Evolutionary conservation across 1,140 invertebrate species (phyloP).

Genomic region (Heliconius hewitsoni): DNA sequence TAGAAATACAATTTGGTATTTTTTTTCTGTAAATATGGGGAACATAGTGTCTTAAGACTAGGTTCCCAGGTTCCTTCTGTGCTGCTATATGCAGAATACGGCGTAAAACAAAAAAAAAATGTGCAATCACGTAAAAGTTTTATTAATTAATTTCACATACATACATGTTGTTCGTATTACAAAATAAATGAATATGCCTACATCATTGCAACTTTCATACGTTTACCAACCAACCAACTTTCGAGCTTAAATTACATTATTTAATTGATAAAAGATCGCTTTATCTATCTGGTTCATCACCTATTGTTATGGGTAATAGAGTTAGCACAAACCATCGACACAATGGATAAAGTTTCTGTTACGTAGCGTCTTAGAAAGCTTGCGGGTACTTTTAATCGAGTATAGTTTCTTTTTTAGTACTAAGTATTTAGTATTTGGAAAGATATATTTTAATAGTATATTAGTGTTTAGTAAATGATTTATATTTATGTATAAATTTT

Average conservation of each 20-base stretch:
- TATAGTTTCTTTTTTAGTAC: not conserved
- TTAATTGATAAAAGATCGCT: constrained; percentile 42
- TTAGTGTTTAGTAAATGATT: not conserved
- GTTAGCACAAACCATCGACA: constrained; percentile 39
- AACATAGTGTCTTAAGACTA: too few relatives aligned
- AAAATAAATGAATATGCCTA: not conserved
- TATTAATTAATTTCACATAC: not conserved
- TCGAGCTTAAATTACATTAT: constrained; percentile 40
- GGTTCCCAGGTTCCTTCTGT: too few relatives aligned
- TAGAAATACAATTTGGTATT: too few relatives aligned
- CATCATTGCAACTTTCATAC: constrained; percentile 4
- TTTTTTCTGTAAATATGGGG: too few relatives aligned
- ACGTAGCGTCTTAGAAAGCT: constrained; percentile 30
- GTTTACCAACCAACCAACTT: constrained; percentile 24
- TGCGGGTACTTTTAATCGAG: constrained; percentile 19
- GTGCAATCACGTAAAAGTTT: too few relatives aligned
- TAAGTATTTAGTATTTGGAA: not conserved
- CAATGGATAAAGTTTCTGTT: constrained; percentile 40
- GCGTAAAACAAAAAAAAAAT: too few relatives aligned
- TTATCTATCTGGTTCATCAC: constrained; percentile 41
- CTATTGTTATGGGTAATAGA: constrained; percentile 42
- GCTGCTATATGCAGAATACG: too few relatives aligned
- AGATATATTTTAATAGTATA: not conserved
- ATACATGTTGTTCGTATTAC: not conserved
- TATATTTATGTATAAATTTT: not conserved